These are phyloP conservation scores for Eubasilissa splendida DNA, from an alignment of 2,888 invertebrate species.

Conservation along the genomic window DNA sequence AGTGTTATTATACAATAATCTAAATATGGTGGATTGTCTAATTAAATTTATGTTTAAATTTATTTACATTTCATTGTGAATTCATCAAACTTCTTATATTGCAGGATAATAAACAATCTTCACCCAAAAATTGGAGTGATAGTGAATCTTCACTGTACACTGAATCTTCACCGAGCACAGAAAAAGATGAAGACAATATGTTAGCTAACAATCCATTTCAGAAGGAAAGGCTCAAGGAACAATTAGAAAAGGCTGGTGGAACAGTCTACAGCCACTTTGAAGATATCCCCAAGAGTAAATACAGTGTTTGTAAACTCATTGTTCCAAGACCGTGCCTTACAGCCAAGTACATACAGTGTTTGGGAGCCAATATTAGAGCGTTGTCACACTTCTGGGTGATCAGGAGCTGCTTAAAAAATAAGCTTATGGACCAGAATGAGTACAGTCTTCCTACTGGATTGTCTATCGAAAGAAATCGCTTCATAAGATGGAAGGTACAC, in stretches of 20 bases:
- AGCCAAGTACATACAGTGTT: conserved; percentile 81
- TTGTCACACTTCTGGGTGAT: conserved; percentile 83
- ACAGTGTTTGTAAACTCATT: conserved; percentile 73
- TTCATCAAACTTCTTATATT: neutral
- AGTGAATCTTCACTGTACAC: conserved; percentile 44
- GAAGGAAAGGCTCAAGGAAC: conserved; percentile 74
- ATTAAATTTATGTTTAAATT: too few relatives aligned
- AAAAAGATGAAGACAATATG: conserved; percentile 49
- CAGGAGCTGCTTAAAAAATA: conserved; percentile 71
- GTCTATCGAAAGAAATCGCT: conserved; percentile 70
- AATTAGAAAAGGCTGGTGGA: conserved; percentile 77
- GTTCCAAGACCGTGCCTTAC: conserved; percentile 82
- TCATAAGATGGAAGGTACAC: conserved; percentile 63
- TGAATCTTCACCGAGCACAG: conserved; percentile 47
- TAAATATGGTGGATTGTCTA: too few relatives aligned
- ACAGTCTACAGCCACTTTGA: conserved; percentile 75
- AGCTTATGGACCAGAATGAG: conserved; percentile 66
- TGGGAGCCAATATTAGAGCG: conserved; percentile 77
- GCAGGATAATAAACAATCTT: conserved; percentile 37
- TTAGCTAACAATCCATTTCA: conserved; percentile 65
- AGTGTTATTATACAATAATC: too few relatives aligned
- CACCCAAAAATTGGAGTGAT: conserved; percentile 41
- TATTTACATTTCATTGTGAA: too few relatives aligned
- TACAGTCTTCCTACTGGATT: conserved; percentile 77
- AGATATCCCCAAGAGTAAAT: conserved; percentile 72